Evolutionary conservation across 2,797 vertebrate genomes (phyloP).

Genomic region (Mallotus villosus): DNA sequence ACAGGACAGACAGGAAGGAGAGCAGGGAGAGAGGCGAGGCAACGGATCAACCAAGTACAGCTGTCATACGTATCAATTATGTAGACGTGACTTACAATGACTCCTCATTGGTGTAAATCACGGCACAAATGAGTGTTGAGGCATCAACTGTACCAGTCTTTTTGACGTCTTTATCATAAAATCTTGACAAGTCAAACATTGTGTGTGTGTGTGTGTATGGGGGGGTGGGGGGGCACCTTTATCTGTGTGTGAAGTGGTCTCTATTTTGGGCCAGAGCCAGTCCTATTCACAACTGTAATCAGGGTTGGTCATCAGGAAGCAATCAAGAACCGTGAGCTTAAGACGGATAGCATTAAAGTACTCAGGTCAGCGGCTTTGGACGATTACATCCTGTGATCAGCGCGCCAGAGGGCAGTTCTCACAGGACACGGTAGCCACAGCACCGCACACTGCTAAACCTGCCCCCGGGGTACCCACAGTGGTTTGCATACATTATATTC

Average conservation of each 20-base stretch:
- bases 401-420: slow-evolving; percentile 11
- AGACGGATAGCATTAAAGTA: slow-evolving; percentile 55
- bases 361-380: slow-evolving; percentile 55
- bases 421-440: slow-evolving; percentile 15
- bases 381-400: slow-evolving; percentile 46
- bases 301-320: slow-evolving; percentile 42
- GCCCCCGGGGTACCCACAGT: background rate
- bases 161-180: background rate
- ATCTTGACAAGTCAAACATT: background rate
- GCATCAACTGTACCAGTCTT: background rate
- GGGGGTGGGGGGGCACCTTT: slow-evolving; percentile 1
- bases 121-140: too few relatives aligned
- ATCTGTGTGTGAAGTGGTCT: background rate
- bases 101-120: too few relatives aligned
- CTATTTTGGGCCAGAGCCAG: slow-evolving; percentile 25
- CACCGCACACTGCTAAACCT: slow-evolving; percentile 9
- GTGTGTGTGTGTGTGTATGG: slow-evolving; percentile 5
- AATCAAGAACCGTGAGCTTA: slow-evolving; percentile 53
- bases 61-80: too few relatives aligned
- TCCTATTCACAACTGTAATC: slow-evolving; percentile 41
- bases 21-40: too few relatives aligned
- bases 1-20: too few relatives aligned
- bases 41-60: too few relatives aligned
- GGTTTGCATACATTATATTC: background rate
- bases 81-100: too few relatives aligned